These are phyloP conservation scores for Taenioides sp. DNA, from an alignment of 2,797 vertebrate species.

Conservation along the genomic window DNA sequence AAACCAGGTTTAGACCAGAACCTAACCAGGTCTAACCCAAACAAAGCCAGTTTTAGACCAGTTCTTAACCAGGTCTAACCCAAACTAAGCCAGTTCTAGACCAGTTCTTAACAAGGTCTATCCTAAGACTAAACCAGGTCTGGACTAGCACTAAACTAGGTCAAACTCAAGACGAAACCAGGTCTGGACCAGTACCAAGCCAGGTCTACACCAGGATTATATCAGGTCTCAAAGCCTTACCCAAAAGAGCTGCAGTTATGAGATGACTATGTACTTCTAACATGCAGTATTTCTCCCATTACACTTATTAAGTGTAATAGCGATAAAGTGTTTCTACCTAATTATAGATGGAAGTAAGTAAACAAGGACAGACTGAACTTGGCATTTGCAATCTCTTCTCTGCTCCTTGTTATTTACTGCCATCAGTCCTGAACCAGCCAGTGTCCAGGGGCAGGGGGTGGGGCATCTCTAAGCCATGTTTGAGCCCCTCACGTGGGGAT, in stretches of 20 bases:
- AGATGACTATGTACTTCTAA: background rate
- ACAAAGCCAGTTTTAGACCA: too few relatives aligned
- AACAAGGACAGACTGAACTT: background rate
- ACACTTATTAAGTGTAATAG: background rate
- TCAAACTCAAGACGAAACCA: too few relatives aligned
- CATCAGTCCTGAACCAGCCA: background rate
- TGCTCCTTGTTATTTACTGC: background rate
- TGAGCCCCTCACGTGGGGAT: background rate
- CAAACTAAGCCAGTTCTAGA: too few relatives aligned
- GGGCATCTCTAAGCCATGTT: background rate
- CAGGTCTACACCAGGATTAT: too few relatives aligned
- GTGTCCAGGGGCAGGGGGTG: background rate
- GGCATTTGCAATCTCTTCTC: background rate
- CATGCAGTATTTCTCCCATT: background rate
- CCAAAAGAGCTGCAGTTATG: too few relatives aligned
- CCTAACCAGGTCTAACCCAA: too few relatives aligned
- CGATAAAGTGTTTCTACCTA: background rate
- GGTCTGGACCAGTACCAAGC: too few relatives aligned
- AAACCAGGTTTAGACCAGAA: background rate
- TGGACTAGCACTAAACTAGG: too few relatives aligned
- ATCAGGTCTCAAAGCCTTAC: background rate
- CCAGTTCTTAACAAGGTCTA: too few relatives aligned
- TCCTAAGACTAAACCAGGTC: background rate
- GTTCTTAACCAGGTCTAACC: too few relatives aligned
- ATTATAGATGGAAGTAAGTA: background rate